Percentiles rank a stretch among this genome's conserved stretches.
These are phyloP conservation scores for Trypoxylus dichotomus DNA, from an alignment of 1,140 invertebrate genomes.

Conservation along the genomic window DNA sequence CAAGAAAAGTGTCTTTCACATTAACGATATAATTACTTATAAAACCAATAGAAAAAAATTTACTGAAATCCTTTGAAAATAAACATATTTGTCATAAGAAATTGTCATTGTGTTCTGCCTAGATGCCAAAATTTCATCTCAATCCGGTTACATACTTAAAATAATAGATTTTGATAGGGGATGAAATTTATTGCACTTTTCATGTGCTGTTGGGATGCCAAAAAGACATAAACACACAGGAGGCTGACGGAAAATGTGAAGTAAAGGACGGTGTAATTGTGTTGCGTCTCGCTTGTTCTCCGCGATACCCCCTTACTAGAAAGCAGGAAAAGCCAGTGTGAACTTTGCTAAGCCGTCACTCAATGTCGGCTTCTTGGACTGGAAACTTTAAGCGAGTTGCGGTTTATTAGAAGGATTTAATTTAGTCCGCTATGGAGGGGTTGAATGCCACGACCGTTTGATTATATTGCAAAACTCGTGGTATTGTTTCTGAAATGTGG, in stretches of 20 bases:
- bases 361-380: conserved; percentile 1
- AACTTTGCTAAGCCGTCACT: conserved; percentile 5
- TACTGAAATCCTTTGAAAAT: too few species aligned
- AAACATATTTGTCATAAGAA: too few species aligned
- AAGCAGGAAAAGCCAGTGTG: neutral
- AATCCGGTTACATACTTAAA: too few species aligned
- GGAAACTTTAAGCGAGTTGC: conserved; percentile 1
- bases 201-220: neutral
- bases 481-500: conserved; percentile 2
- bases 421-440: neutral
- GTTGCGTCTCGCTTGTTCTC: neutral
- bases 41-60: neutral
- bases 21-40: neutral
- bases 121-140: too few species aligned
- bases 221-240: neutral
- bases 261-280: neutral
- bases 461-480: neutral
- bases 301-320: neutral
- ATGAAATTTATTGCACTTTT: neutral
- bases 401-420: conserved; percentile 3
- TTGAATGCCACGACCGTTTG: neutral
- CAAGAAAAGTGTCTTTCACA: neutral
- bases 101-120: too few species aligned
- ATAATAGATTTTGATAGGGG: neutral
- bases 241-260: neutral